These are phyloP conservation scores for Oxyruncus cristatus DNA, from an alignment of 2,113 vertebrate genomes.

Conservation along the genomic window DNA sequence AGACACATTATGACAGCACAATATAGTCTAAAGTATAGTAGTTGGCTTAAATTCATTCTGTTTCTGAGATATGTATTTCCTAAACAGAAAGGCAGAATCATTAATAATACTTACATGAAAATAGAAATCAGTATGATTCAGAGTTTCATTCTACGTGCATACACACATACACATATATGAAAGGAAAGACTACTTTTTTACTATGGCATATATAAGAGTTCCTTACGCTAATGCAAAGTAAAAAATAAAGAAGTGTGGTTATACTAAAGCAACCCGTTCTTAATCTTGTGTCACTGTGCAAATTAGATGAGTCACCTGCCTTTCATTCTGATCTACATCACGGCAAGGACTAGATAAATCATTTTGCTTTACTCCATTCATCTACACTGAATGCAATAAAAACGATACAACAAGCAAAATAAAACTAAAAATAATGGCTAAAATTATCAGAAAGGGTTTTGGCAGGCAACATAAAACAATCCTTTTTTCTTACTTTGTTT, in stretches of 20 bases:
- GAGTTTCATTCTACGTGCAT: neutral
- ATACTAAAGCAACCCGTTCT: constrained; percentile 1
- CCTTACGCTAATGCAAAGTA: neutral
- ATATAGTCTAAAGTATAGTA: neutral
- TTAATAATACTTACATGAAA: neutral
- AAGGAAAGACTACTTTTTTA: neutral
- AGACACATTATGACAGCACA: neutral
- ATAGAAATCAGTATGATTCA: neutral
- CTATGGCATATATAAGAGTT: neutral
- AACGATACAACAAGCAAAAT: constrained; percentile 31
- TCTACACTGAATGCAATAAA: neutral
- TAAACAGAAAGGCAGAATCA: neutral
- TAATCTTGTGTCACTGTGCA: constrained; percentile 6
- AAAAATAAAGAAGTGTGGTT: constrained; percentile 4
- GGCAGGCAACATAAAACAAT: neutral
- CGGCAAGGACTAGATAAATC: constrained; percentile 29
- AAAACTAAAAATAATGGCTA: constrained; percentile 56
- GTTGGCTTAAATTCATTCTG: neutral
- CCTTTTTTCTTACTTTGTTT: neutral
- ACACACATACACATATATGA: neutral
- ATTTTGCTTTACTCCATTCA: constrained; percentile 23
- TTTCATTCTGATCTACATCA: constrained; percentile 25
- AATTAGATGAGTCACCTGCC: constrained; percentile 44
- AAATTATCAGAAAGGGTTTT: constrained; percentile 21
- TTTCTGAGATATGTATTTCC: neutral